Base-by-base conservation (phyloP, 2,797 vertebrate genomes). In the Enteromius trimaculatus region DNA sequence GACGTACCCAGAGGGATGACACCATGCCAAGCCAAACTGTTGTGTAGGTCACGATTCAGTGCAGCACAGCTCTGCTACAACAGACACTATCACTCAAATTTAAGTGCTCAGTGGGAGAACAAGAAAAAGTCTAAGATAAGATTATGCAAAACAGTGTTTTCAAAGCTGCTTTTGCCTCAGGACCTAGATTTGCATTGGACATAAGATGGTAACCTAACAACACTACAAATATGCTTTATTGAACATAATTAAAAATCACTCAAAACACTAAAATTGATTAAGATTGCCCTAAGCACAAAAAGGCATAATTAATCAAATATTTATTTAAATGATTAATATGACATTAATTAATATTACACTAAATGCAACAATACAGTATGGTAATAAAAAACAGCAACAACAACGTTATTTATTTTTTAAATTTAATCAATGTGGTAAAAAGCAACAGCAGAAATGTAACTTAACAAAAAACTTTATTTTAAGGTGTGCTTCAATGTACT, bases 1-100 rank as follows among this genome's bases (percentile, higher is more conserved):
- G 58, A 53, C 66, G 44, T 37, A 65, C 80, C 83, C 64, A 85
- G 86, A 68, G 80, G 75, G 44, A 74, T 37, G 85, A 84, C 83
- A 90, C 86, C 42, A 90, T 88, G 87, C 86, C 70, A 88, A 83
- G 26, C 4, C 86, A 75, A 81, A 81, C 86, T 84, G 80, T 49
- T 44, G 77, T 26, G 62, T 70, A 79, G 60, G 44, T 23, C 53
- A 34, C 64, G 21, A 39, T 29, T 74, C 71, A 85, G 81, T 80
- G 49, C 49, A 77, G 62, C 65, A 77, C 65, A 84, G 85, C 60
- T 79, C 85, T 82, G 51, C 58, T 47, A 0, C 39, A 13, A 55
- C 37, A 70, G 37, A 44, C 65, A 80, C 34, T 60, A 60, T 80
- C 42, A 72, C 39, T 81, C 11, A 60, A 72, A n/a, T 71, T 13